Base-by-base conservation (phyloP, 2,888 invertebrate genomes). In the Flexamia atlantica region DNA sequence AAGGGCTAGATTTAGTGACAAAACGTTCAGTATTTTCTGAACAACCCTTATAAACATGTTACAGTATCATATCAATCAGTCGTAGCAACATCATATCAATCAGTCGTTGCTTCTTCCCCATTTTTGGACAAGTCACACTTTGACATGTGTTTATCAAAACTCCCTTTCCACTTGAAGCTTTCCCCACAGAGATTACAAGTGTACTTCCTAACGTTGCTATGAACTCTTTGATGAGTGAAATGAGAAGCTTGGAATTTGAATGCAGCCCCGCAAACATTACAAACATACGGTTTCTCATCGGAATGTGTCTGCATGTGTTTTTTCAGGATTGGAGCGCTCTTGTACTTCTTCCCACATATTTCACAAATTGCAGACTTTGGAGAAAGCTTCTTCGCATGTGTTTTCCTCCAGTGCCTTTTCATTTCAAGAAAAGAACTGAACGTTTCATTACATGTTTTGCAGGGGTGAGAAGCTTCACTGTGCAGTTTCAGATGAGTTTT, bases 61-160 rank as follows among this genome's bases (percentile, higher is more conserved):
- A 9, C 9, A 12, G 46, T 9, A 9, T 46, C 10, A 12, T 46
- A 46, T 46, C 46, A 46, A 46, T 12, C 46, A n/a, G n/a, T n/a
- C n/a, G n/a, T n/a, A 12, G 9, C 9, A 46, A 14, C 64, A 64
- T n/a, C 28, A 30, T 25, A 28, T 70, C 10, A 10, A 32, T 30
- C 23, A 25, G 7, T 25, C 36, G 7, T 20, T 40, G 28, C 23
- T 20, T 70, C 30, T 9, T 74, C 14, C 25, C 7, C 17, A 28
- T n/a, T n/a, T n/a, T n/a, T n/a, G n/a, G n/a, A n/a, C n/a, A n/a
- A n/a, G n/a, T n/a, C n/a, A n/a, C n/a, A n/a, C n/a, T n/a, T n/a
- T n/a, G n/a, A n/a, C n/a, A n/a, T n/a, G n/a, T 80, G 80, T 30
- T 80, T 80, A 36, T 80, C 57, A 32, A 80, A 80, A 53, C 28